These are phyloP conservation scores for Strigamia crassipes DNA, from an alignment of 2,888 invertebrate genomes.

Conservation along the genomic window DNA sequence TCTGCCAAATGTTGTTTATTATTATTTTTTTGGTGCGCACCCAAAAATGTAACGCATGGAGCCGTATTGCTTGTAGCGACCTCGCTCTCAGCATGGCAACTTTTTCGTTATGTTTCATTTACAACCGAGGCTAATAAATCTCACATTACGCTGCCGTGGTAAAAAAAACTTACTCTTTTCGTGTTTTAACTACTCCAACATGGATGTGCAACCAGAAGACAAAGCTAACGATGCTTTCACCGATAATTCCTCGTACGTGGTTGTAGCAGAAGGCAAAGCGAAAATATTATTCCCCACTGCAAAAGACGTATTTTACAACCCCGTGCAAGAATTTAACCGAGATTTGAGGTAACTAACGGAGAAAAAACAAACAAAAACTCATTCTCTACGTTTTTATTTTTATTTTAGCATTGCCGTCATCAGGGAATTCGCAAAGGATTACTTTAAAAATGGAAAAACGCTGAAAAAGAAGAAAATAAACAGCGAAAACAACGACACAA, in stretches of 20 bases:
- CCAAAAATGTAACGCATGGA: no score
- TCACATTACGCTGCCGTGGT: background rate
- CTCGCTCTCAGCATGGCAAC: background rate
- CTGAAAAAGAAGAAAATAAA: constrained; percentile 6
- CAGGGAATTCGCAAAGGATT: constrained; percentile 43
- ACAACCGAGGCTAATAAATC: background rate
- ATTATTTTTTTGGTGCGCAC: background rate
- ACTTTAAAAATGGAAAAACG: constrained; percentile 46
- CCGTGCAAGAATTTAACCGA: constrained; percentile 97
- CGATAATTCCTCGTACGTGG: background rate
- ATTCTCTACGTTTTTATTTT: background rate
- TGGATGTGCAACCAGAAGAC: background rate
- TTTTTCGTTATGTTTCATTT: background rate
- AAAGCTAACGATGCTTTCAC: background rate
- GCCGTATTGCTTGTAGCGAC: background rate
- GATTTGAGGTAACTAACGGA: constrained; percentile 70
- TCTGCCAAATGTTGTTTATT: no score
- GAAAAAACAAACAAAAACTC: background rate
- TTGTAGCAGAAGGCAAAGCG: constrained; percentile 74
- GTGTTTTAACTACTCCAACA: background rate
- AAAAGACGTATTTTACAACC: constrained; percentile 92
- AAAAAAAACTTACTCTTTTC: background rate
- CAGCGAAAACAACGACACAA: background rate
- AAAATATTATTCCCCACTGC: constrained; percentile 69
- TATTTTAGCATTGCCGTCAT: constrained; percentile 51